Evolutionary conservation across 2,113 vertebrate species (phyloP).

Genomic region (Zosterops pallidus): DNA sequence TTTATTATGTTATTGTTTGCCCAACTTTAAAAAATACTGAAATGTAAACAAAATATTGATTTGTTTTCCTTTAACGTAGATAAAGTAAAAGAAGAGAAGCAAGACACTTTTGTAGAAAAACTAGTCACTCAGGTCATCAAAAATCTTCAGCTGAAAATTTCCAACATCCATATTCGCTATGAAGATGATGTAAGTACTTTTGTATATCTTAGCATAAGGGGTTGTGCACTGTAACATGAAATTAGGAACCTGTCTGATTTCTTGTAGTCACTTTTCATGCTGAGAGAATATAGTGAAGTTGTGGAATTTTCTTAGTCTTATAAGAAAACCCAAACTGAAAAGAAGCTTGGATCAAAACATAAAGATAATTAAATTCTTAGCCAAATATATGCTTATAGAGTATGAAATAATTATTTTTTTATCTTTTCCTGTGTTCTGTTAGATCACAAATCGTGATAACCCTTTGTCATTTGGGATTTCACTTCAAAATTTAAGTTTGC

Average conservation of each 20-base stretch:
- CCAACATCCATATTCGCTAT: conserved; percentile 94
- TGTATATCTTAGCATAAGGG: background rate
- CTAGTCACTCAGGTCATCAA: conserved; percentile 96
- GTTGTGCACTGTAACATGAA: background rate
- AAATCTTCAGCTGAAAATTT: conserved; percentile 97
- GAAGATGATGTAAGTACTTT: conserved; percentile 94
- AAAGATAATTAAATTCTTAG: background rate
- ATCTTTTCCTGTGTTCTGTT: background rate
- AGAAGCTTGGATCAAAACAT: background rate
- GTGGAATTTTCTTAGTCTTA: background rate
- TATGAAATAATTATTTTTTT: background rate
- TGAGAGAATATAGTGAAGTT: background rate
- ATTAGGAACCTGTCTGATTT: background rate
- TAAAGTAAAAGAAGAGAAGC: conserved; percentile 83
- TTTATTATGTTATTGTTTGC: background rate
- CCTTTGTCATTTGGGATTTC: conserved; percentile 95
- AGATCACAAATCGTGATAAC: conserved; percentile 89
- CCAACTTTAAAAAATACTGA: background rate
- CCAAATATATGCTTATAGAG: background rate
- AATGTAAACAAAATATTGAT: background rate
- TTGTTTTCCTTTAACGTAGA: conserved; percentile 75
- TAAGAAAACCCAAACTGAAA: background rate
- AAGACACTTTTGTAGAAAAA: conserved; percentile 95
- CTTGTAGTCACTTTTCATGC: background rate
- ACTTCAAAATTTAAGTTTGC: conserved; percentile 95